Evolutionary conservation across 2,113 vertebrate genomes (phyloP).

Genomic region (Leucopsar rothschildi): DNA sequence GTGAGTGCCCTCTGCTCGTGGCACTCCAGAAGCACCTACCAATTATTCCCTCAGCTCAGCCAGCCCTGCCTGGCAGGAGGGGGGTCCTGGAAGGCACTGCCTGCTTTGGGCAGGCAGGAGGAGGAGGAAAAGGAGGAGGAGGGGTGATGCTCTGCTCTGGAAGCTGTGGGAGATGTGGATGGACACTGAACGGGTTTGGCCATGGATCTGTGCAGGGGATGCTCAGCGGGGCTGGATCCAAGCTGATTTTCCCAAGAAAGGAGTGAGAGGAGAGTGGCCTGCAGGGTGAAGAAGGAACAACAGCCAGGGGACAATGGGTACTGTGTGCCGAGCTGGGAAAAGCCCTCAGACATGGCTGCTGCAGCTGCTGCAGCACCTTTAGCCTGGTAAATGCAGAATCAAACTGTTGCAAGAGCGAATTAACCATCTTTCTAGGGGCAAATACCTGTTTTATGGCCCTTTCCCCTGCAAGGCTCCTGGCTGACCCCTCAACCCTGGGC

Average conservation of each 20-base stretch:
- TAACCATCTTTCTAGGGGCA: neutral
- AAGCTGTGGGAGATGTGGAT: neutral
- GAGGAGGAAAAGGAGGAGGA: neutral
- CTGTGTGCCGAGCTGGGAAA: neutral
- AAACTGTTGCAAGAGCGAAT: neutral
- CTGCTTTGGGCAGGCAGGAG: neutral
- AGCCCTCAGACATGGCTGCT: rapidly evolving
- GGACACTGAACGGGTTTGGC: neutral
- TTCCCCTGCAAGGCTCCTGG: neutral
- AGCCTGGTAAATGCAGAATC: neutral
- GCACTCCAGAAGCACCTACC: slow-evolving; percentile 21
- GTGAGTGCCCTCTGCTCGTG: neutral
- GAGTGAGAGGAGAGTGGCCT: rapidly evolving
- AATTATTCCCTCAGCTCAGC: slow-evolving; percentile 13
- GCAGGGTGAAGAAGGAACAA: neutral
- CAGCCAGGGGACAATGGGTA: rapidly evolving
- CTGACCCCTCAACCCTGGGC: neutral
- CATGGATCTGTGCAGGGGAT: neutral
- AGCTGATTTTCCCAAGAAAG: neutral
- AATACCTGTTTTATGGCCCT: neutral
- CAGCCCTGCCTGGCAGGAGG: neutral
- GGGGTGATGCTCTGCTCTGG: rapidly evolving
- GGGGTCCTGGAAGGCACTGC: neutral
- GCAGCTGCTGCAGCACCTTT: neutral
- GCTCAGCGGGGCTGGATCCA: neutral